Base-by-base conservation (phyloP, 2,113 vertebrate genomes). In the Notiomystis cincta region DNA sequence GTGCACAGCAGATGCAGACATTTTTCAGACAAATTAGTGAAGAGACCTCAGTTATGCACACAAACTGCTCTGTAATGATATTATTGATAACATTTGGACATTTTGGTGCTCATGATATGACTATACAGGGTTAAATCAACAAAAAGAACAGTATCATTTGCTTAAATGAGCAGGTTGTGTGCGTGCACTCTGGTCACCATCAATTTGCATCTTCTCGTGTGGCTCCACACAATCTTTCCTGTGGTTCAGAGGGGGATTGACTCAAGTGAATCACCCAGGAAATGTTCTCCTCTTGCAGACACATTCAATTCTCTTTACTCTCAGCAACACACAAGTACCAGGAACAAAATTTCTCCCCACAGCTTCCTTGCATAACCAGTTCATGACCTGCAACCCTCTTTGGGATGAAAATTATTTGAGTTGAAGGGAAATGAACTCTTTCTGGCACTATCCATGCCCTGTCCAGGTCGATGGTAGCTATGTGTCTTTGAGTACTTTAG, bases 1-100 rank as follows among this genome's bases (percentile, higher is more conserved):
- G 27, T 1, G 2, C 38, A 21, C 31, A 91, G 78, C 89, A 82
- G 50, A 91, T 88, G 60, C 65, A 93, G 87, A 60, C 1, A 60
- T 95, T 87, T 96, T 85, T 89, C 80, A 78, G 85, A 69, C 37
- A 81, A 94, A 93, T 88, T 76, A 89, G 69, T 51, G 80, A 73
- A 31, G 61, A 88, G 35, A 80, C 80, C 72, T 95, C 76, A 54
- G 61, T 82, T 70, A 73, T 2, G 51, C 62, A 82, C 80, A 71
- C 64, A 90, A 73, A 82, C 50, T 47, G 56, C 69, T 75, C 91
- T 48, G 44, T 84, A 88, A 88, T 77, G 20, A 48, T 67, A 64
- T 73, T 66, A 86, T 73, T 48, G 84, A 67, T 82, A 89, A 56
- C 45, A 31, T 88, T 51, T 78, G 67, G 64, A 56, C 35, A 51